A percentile compares a stretch with the other conserved stretches of the same genome.
Conservation (phyloP, 2,888 invertebrate genomes). For the Zelleria hepariella region DNA sequence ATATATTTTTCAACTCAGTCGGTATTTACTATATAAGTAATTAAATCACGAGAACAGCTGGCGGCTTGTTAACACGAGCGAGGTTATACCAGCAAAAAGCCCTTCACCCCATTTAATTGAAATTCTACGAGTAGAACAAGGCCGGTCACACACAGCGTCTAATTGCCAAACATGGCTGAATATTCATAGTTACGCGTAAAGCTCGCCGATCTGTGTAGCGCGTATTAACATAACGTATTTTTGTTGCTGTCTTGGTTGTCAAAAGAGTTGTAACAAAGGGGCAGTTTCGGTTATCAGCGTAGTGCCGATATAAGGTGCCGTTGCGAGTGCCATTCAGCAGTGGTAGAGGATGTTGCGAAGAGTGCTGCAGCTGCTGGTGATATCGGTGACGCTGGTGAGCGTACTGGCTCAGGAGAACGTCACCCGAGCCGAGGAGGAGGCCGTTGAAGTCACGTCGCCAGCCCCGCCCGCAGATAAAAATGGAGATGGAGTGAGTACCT, state of each 20-base stretch:
- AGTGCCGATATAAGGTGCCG: background rate
- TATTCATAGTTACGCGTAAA: background rate
- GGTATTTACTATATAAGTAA: background rate
- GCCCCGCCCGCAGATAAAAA: background rate
- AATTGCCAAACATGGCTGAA: background rate
- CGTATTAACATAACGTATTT: background rate
- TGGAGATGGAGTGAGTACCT: conserved; percentile 6
- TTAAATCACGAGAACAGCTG: background rate
- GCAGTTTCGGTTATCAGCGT: background rate
- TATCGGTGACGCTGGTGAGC: background rate
- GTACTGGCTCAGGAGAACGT: background rate
- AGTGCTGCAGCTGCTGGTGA: background rate
- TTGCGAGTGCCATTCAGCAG: background rate
- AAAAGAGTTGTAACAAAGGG: background rate
- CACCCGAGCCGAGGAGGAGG: background rate
- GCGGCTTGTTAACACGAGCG: background rate
- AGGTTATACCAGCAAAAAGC: background rate
- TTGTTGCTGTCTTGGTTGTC: background rate
- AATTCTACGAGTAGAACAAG: background rate
- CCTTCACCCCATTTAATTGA: background rate
- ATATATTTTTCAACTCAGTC: no score
- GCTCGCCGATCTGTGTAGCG: background rate
- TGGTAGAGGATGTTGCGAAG: background rate
- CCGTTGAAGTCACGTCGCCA: background rate
- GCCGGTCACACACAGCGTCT: background rate